Percentiles rank a stretch among this genome's conserved stretches.
Evolutionary conservation across 2,888 invertebrate genomes (phyloP).

Genomic region (Ichneumoninae sp.): DNA sequence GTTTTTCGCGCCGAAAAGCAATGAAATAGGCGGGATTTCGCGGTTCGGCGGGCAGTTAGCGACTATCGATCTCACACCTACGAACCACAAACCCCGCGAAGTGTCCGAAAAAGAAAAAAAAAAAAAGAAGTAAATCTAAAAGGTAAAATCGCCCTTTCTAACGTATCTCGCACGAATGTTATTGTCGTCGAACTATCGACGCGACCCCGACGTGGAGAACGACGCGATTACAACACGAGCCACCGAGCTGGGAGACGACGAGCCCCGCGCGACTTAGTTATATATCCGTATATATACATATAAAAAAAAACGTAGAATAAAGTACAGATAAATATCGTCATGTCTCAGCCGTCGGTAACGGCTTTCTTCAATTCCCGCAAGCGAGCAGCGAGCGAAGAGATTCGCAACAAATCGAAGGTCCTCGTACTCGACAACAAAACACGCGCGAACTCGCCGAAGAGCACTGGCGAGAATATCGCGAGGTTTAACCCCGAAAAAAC

Average conservation of each 20-base stretch:
- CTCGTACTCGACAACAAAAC: conserved; percentile 85
- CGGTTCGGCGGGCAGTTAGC: conserved; percentile 31
- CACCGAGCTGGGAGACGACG: neutral
- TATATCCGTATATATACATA: conserved; percentile 59
- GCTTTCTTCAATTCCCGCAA: conserved; percentile 92
- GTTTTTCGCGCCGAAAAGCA: conserved; percentile 66
- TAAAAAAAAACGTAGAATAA: neutral
- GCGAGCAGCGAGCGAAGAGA: conserved; percentile 90
- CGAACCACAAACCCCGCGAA: neutral
- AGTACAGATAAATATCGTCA: conserved; percentile 78
- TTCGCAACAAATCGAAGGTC: conserved; percentile 83
- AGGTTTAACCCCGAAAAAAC: conserved; percentile 64
- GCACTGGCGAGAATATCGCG: conserved; percentile 82
- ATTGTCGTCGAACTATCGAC: neutral
- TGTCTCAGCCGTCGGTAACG: conserved; percentile 92
- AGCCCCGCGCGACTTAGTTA: conserved; percentile 22
- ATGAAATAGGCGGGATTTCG: conserved; percentile 66
- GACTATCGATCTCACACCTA: conserved; percentile 10
- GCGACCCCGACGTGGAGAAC: neutral
- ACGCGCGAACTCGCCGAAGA: neutral
- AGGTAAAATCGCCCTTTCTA: neutral
- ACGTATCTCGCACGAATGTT: neutral
- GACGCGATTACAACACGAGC: neutral
- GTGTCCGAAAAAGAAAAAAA: neutral
- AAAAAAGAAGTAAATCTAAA: neutral